Conservation (phyloP, 2,888 invertebrate genomes). For the Theretra japonica region DNA sequence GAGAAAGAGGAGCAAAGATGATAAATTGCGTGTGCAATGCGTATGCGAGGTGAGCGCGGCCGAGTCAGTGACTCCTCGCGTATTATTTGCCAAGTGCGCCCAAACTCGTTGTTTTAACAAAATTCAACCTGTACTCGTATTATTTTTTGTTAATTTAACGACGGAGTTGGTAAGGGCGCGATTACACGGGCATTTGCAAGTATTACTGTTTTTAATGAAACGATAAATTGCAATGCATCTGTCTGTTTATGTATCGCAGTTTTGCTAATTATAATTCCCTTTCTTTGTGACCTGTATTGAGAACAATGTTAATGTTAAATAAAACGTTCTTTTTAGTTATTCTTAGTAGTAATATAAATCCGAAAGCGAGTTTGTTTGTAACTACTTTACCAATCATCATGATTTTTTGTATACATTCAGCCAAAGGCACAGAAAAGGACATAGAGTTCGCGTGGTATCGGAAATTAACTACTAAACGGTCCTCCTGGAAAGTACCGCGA, state of each 20-base stretch:
- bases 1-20: background rate
- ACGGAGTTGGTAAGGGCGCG: conserved; percentile 4
- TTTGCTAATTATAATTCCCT: background rate
- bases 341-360: too few species aligned
- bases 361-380: too few species aligned
- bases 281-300: background rate
- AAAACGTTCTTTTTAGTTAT: too few species aligned
- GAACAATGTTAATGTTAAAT: too few species aligned
- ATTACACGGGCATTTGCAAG: background rate
- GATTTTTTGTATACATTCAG: too few species aligned
- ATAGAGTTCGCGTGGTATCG: too few species aligned
- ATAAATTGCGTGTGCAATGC: background rate
- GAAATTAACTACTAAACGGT: too few species aligned
- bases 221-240: background rate
- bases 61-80: conserved; percentile 12
- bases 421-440: too few species aligned
- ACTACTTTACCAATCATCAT: too few species aligned
- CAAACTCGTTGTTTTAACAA: conserved; percentile 25
- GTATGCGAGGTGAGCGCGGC: background rate
- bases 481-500: too few species aligned
- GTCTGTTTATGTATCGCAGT: background rate
- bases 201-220: too few species aligned
- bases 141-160: conserved; percentile 25
- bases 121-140: conserved; percentile 22
- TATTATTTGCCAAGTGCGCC: conserved; percentile 14